Evolutionary conservation across 2,797 vertebrate species (phyloP), one percentile per base, ranked within the genome.

Genomic region (Moxostoma hubbsi): DNA sequence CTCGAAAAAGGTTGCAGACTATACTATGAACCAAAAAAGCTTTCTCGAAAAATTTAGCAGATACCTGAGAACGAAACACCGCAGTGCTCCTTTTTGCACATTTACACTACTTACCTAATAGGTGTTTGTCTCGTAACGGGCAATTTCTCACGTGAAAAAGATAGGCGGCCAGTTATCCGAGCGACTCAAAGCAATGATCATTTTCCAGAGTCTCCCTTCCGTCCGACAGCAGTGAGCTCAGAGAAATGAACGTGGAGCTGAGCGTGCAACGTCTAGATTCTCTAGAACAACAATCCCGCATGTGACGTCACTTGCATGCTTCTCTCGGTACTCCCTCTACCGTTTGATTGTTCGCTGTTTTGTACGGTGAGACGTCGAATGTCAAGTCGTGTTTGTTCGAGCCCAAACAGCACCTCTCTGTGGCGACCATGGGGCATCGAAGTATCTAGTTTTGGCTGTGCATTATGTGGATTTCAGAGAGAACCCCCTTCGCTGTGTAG

Each of bases 281-380:
- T 36, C 36, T 36, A 70, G 50, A 87, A 73, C 76, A 66, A 81
- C 82, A 79, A 82, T 72, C 74, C 82, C 62, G n/a, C 55, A 6
- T 0, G 76, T 92, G 90, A 94, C 92, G 93, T 93, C 90, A 92
- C 87, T 2, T 36, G 36, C 36, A 5, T 9, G 51, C 0, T 5
- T 0, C 36, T 2, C 1, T 0, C 13, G 5, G 50, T 18, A 6
- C 87, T 89, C 89, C 89, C 73, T 81, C 91, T 88, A 85, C 63
- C 5, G 91, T 85, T 36, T 1, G 0, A 67, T 3, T 15, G 43
- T 9, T 64, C 12, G 5, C 5, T 16, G 4, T 16, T 11, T 16
- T 7, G 36, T 13, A 12, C 59, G 49, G 59, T 9, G 49, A 65
- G 43, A 7, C 13, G 16, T 50, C 13, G 2, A n/a, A 36, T 58